Percentiles rank a stretch among this genome's conserved stretches.
These are phyloP conservation scores for Potamarius usumacintae DNA, from an alignment of 2,113 vertebrate genomes.

Conservation along the genomic window DNA sequence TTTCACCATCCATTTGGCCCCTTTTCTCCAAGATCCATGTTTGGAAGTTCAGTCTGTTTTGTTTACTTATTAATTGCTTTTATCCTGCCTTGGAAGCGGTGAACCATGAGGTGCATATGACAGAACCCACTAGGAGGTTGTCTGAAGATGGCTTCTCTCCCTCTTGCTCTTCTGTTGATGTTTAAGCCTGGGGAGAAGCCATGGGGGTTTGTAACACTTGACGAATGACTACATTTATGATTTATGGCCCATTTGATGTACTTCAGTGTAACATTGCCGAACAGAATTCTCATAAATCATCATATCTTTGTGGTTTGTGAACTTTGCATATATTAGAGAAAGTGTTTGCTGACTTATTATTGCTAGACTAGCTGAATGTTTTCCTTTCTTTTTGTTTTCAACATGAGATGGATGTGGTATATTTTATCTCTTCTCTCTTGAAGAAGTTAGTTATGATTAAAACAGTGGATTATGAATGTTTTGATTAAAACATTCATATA, in stretches of 20 bases:
- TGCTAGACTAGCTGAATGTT: neutral
- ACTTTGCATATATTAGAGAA: constrained; percentile 44
- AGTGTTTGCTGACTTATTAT: constrained; percentile 39
- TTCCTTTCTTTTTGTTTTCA: neutral
- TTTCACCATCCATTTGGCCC: constrained; percentile 27
- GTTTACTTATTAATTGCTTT: constrained; percentile 73
- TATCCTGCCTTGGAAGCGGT: constrained; percentile 65
- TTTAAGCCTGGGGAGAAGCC: constrained; percentile 73
- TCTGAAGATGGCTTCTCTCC: constrained; percentile 63
- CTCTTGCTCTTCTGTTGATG: constrained; percentile 55
- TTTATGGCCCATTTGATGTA: constrained; percentile 50
- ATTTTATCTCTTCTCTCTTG: neutral
- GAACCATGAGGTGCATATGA: constrained; percentile 63
- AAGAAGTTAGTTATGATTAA: neutral
- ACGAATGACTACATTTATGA: constrained; percentile 76
- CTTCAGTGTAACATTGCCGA: constrained; percentile 46
- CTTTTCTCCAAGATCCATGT: constrained; percentile 38
- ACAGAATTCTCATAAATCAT: constrained; percentile 46
- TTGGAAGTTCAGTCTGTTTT: constrained; percentile 65
- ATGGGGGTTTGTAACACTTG: constrained; percentile 78
- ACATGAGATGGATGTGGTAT: neutral
- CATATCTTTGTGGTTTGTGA: constrained; percentile 45
- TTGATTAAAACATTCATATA: neutral
- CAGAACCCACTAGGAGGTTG: constrained; percentile 68
- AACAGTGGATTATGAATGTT: neutral